phyloP scores from a whole-genome alignment of 2,113 vertebrate species.

The Acanthochromis polyacanthus region DNA sequence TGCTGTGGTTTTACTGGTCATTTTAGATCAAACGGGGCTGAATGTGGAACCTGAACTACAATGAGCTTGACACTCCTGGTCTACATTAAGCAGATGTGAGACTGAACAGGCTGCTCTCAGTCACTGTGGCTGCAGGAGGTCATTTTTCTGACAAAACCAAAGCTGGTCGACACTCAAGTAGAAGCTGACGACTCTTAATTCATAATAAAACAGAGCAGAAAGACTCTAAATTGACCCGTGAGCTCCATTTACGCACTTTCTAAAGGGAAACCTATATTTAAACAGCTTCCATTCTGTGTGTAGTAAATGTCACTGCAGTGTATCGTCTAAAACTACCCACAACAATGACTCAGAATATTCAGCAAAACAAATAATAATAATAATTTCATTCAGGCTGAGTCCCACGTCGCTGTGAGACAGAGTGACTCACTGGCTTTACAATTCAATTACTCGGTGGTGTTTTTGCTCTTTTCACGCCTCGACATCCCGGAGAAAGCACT shows the following conservation, averaged over 20 bases:
- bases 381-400: constrained; percentile 19
- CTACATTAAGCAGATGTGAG: too few relatives aligned
- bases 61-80: too few relatives aligned
- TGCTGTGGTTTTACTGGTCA: too few relatives aligned
- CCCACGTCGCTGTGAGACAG: neutral
- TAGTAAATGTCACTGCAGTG: constrained; percentile 4
- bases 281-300: constrained; percentile 5
- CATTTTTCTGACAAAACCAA: too few relatives aligned
- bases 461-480: constrained; percentile 63
- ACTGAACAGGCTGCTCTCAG: too few relatives aligned
- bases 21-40: too few relatives aligned
- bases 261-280: neutral
- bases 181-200: neutral
- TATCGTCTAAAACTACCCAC: constrained; percentile 13
- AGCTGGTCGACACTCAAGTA: neutral
- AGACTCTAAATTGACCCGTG: neutral
- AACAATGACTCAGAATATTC: constrained; percentile 38
- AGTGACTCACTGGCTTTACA: constrained; percentile 42
- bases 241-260: neutral
- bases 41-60: too few relatives aligned
- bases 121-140: too few relatives aligned
- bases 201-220: constrained; percentile 2
- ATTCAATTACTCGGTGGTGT: constrained; percentile 62
- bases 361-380: neutral
- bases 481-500: constrained; percentile 39